These are phyloP conservation scores for Benitochromis conjunctus DNA, from an alignment of 2,113 vertebrate species.

Conservation along the genomic window DNA sequence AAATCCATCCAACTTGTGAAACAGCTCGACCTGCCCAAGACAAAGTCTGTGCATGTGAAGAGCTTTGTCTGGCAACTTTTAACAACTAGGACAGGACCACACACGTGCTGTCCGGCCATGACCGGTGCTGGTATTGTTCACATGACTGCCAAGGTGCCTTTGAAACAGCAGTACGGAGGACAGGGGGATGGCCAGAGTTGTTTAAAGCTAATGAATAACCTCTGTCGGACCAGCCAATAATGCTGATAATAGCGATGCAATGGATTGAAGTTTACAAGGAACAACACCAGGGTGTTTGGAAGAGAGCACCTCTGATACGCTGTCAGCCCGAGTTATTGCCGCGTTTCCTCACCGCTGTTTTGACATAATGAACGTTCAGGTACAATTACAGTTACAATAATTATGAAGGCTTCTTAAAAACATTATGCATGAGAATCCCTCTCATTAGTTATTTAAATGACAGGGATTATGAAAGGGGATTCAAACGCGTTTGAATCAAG, in stretches of 20 bases:
- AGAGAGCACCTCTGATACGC: neutral
- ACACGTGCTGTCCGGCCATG: constrained; percentile 34
- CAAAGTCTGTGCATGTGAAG: constrained; percentile 12
- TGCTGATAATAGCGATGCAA: constrained; percentile 12
- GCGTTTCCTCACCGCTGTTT: constrained; percentile 6
- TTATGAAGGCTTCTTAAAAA: constrained; percentile 9
- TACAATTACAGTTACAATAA: constrained; percentile 42
- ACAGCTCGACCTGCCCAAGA: constrained; percentile 26
- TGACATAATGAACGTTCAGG: constrained; percentile 24
- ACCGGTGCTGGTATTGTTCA: constrained; percentile 38
- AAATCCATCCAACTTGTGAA: constrained; percentile 26
- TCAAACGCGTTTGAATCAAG: constrained; percentile 28
- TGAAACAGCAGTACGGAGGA: constrained; percentile 5
- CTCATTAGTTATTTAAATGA: constrained; percentile 64
- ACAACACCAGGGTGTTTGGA: neutral
- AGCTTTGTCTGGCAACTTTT: constrained; percentile 51
- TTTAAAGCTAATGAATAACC: constrained; percentile 39
- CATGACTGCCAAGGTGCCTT: constrained; percentile 45
- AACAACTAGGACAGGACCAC: constrained; percentile 53
- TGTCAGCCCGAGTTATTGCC: neutral
- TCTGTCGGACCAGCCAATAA: neutral
- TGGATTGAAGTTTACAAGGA: constrained; percentile 5
- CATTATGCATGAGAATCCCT: constrained; percentile 16
- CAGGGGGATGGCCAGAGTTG: constrained; percentile 36
- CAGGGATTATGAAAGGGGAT: constrained; percentile 34